Conservation (phyloP, 2,113 vertebrate genomes). For the Siniperca chuatsi region DNA sequence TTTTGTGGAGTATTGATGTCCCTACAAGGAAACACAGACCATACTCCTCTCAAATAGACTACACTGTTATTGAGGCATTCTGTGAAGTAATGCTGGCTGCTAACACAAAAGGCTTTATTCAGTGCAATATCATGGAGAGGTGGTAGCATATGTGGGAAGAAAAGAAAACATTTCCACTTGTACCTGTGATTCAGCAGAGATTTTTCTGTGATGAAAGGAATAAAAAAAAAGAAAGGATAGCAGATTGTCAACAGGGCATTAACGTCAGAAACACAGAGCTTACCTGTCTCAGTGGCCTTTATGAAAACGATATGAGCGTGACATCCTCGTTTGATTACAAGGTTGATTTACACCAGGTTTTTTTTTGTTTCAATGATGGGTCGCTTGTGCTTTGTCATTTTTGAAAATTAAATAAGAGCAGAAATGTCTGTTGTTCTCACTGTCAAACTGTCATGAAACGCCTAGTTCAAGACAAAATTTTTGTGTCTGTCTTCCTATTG, state of each 20-base stretch:
- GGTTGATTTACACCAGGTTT: slow-evolving; percentile 51
- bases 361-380: slow-evolving; percentile 55
- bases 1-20: slow-evolving; percentile 44
- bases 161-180: slow-evolving; percentile 1
- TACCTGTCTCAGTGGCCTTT: slow-evolving; percentile 84
- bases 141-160: slow-evolving; percentile 48
- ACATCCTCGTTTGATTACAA: slow-evolving; percentile 61
- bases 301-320: slow-evolving; percentile 69
- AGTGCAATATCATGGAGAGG: slow-evolving; percentile 74
- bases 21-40: slow-evolving; percentile 35
- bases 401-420: slow-evolving; percentile 23
- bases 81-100: slow-evolving; percentile 72
- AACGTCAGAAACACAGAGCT: slow-evolving; percentile 61
- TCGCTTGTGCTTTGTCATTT: slow-evolving; percentile 55
- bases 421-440: slow-evolving; percentile 42
- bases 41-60: slow-evolving; percentile 45
- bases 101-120: slow-evolving; percentile 73
- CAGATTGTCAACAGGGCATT: slow-evolving; percentile 72
- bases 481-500: slow-evolving; percentile 92
- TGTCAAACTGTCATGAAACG: slow-evolving; percentile 86
- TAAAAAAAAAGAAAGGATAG: neutral
- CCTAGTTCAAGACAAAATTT: slow-evolving; percentile 86
- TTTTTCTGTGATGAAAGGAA: slow-evolving; percentile 16
- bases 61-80: slow-evolving; percentile 75
- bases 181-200: slow-evolving; percentile 32